Evolutionary conservation across 1,140 invertebrate genomes (phyloP).

Genomic region (Oreohelix idahoensis): DNA sequence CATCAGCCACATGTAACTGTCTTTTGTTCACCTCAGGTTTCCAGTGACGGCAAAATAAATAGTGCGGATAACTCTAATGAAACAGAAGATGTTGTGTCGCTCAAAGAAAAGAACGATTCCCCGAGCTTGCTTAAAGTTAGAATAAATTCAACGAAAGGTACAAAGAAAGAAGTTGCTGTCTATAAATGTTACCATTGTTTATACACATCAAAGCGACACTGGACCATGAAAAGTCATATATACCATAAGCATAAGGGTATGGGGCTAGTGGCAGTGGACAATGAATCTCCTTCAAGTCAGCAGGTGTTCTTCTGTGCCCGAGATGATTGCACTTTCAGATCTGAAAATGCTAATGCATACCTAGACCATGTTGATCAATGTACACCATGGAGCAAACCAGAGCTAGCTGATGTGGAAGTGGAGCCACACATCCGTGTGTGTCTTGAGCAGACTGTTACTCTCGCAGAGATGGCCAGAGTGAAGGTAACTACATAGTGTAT

Average conservation of each 20-base stretch:
- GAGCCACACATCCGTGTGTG: slow-evolving; percentile 53
- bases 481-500: slow-evolving; percentile 33
- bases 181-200: slow-evolving; percentile 64
- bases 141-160: slow-evolving; percentile 1
- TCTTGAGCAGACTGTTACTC: slow-evolving; percentile 56
- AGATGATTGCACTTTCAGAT: slow-evolving; percentile 60
- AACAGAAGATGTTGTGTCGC: slow-evolving; percentile 45
- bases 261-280: slow-evolving; percentile 58
- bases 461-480: slow-evolving; percentile 44
- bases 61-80: not conserved
- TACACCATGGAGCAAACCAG: slow-evolving; percentile 57
- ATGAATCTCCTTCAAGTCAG: slow-evolving; percentile 54
- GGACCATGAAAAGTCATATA: slow-evolving; percentile 47
- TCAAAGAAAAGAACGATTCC: slow-evolving; percentile 51
- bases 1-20: not conserved
- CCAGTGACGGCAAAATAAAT: slow-evolving; percentile 40
- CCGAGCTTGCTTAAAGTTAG: slow-evolving; percentile 34
- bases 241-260: slow-evolving; percentile 55
- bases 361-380: slow-evolving; percentile 59
- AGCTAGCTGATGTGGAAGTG: slow-evolving; percentile 44
- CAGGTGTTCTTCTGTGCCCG: slow-evolving; percentile 62
- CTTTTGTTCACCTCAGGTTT: not conserved
- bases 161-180: slow-evolving; percentile 33
- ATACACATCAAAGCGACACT: slow-evolving; percentile 49
- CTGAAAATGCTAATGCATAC: slow-evolving; percentile 54